These are phyloP conservation scores for Sebastes minor DNA, from an alignment of 2,797 vertebrate species.

Conservation along the genomic window DNA sequence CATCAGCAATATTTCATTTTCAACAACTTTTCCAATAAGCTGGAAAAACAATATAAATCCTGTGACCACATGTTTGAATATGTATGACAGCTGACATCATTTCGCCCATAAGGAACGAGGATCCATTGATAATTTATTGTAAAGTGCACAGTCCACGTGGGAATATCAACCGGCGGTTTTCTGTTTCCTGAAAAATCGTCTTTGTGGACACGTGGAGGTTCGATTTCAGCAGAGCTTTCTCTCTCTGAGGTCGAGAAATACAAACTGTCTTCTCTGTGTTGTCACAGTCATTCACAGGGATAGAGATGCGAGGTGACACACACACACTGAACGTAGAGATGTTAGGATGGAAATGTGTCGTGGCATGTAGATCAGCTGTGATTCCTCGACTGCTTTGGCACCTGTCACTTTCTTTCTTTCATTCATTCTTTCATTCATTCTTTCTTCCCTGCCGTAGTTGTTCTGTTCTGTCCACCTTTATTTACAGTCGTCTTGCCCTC, in stretches of 20 bases:
- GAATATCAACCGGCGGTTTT: background rate
- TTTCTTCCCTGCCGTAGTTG: background rate
- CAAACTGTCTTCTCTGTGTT: slow-evolving; percentile 31
- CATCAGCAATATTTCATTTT: no score
- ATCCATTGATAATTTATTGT: background rate
- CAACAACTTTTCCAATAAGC: no score
- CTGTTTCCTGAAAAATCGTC: slow-evolving; percentile 3
- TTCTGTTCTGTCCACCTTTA: background rate
- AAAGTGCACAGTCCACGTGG: background rate
- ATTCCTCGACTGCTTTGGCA: slow-evolving; percentile 46
- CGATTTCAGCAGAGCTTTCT: slow-evolving; percentile 3
- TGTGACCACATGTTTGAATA: background rate
- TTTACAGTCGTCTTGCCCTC: slow-evolving; percentile 15
- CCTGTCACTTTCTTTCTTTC: slow-evolving; percentile 52
- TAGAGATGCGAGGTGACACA: slow-evolving; percentile 29
- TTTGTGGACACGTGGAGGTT: background rate
- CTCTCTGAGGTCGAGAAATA: background rate
- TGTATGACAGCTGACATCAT: background rate
- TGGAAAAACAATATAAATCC: background rate
- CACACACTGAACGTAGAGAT: slow-evolving; percentile 8
- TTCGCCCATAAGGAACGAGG: background rate
- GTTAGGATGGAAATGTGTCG: slow-evolving; percentile 29
- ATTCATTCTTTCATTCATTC: slow-evolving; percentile 24
- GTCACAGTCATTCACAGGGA: slow-evolving; percentile 27
- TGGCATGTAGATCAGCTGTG: slow-evolving; percentile 53